These are phyloP conservation scores for Mastomys natalensis DNA, from an alignment of 2,113 vertebrate genomes.

Conservation along the genomic window DNA sequence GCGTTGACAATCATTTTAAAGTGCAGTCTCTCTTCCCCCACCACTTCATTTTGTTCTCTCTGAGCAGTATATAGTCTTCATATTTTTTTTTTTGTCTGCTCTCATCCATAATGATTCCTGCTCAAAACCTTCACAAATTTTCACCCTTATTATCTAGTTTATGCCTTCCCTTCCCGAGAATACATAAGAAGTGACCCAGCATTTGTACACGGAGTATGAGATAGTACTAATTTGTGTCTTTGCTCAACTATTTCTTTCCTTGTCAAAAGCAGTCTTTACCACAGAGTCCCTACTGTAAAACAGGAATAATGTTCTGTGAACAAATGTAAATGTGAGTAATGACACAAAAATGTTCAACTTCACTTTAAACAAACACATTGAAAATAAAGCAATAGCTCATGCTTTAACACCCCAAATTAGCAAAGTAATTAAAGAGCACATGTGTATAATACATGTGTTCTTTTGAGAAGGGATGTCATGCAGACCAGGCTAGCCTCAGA, in stretches of 20 bases:
- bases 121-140: neutral
- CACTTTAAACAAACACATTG: neutral
- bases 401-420: neutral
- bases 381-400: neutral
- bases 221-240: neutral
- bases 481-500: neutral
- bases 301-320: neutral
- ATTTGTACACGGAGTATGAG: neutral
- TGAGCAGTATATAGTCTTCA: neutral
- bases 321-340: neutral
- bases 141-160: neutral
- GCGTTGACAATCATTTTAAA: neutral
- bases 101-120: neutral
- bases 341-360: neutral
- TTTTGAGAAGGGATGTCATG: neutral
- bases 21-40: neutral
- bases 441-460: too few relatives aligned
- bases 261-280: neutral
- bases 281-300: neutral
- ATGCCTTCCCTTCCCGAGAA: constrained; percentile 6
- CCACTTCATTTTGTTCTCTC: neutral
- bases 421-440: neutral
- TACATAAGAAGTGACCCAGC: neutral
- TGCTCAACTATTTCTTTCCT: neutral
- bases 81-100: neutral